Percentiles rank a stretch among this genome's conserved stretches.
phyloP scores from a whole-genome alignment of 2,797 vertebrate genomes.

The Discoglossus pictus region DNA sequence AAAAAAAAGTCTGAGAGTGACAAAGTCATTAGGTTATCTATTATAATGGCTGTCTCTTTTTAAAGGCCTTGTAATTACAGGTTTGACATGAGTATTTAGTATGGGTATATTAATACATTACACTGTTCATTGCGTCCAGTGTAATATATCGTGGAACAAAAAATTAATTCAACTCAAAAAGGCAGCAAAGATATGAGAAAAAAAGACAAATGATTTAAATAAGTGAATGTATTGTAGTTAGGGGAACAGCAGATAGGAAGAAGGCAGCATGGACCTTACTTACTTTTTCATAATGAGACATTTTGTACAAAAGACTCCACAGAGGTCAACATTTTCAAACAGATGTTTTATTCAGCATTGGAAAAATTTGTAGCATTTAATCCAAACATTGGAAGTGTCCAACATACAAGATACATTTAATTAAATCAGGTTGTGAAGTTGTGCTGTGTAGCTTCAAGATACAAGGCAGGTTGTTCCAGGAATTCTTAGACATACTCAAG shows the following conservation, averaged over 20 bases:
- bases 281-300: background rate
- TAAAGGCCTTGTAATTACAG: slow-evolving; percentile 17
- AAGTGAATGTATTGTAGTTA: too few relatives aligned
- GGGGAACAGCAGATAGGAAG: too few relatives aligned
- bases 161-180: slow-evolving; percentile 6
- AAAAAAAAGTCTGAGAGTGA: background rate
- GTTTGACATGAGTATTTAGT: slow-evolving; percentile 31
- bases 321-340: too few relatives aligned
- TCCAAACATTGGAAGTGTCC: slow-evolving; percentile 11
- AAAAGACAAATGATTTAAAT: background rate
- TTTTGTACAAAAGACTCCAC: slow-evolving; percentile 1
- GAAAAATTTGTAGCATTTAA: too few relatives aligned
- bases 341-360: too few relatives aligned
- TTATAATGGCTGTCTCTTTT: slow-evolving; percentile 18
- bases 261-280: background rate
- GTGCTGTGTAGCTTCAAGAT: too few relatives aligned
- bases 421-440: background rate
- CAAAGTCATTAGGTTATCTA: slow-evolving; percentile 24
- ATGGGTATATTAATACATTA: slow-evolving; percentile 23
- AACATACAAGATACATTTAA: slow-evolving; percentile 18
- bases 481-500: too few relatives aligned
- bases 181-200: background rate
- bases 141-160: slow-evolving; percentile 9
- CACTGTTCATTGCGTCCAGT: slow-evolving; percentile 1
- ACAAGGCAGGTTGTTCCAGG: too few relatives aligned